These are phyloP conservation scores for Lycaon pictus DNA, from an alignment of 2,113 vertebrate genomes.

Conservation along the genomic window DNA sequence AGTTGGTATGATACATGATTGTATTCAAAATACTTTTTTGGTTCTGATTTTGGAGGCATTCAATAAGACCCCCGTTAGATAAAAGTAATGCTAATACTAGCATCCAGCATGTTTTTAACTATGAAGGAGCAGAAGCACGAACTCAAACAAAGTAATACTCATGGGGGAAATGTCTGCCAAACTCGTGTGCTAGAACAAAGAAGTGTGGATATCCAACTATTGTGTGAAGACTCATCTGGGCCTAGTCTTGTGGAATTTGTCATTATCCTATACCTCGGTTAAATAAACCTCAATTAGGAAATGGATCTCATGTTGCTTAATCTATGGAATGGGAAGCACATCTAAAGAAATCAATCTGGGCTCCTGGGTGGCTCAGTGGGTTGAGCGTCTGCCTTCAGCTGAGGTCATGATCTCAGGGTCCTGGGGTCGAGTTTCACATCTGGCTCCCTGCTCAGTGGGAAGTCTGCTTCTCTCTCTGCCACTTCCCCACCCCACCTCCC, in stretches of 20 bases:
- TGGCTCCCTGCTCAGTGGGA: no score
- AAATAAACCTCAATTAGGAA: slow-evolving; percentile 28
- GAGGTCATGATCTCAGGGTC: no score
- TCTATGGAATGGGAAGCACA: background rate
- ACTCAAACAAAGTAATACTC: background rate
- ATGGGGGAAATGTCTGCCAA: background rate
- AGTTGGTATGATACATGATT: background rate
- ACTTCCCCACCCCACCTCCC: no score
- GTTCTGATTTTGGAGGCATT: background rate
- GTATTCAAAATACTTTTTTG: background rate
- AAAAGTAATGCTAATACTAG: background rate
- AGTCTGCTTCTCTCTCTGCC: no score
- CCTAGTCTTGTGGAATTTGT: background rate
- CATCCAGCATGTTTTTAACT: background rate
- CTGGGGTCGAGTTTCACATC: no score
- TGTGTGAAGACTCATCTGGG: background rate
- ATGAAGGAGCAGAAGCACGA: background rate
- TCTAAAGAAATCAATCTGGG: background rate
- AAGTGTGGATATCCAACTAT: background rate
- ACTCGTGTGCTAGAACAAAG: background rate
- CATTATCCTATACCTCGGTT: background rate
- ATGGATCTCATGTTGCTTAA: background rate
- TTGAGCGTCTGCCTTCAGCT: no score
- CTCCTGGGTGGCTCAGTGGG: no score
- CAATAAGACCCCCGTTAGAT: background rate